These are phyloP conservation scores for Asteroscopus sphinx DNA, from an alignment of 2,888 invertebrate species.

Conservation along the genomic window DNA sequence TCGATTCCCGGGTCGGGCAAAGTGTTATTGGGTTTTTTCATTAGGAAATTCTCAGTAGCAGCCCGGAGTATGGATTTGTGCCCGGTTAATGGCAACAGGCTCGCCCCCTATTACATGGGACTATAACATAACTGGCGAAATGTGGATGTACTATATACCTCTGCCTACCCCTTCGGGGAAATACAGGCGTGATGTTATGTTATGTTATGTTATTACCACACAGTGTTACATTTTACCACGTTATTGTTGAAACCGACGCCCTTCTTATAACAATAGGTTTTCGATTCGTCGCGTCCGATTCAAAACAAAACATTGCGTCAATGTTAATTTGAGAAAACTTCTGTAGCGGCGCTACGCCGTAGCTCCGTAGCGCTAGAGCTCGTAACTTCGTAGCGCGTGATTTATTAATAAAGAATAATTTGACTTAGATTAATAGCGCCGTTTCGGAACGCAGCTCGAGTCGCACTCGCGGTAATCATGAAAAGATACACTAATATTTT, in stretches of 20 bases:
- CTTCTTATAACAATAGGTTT: conserved; percentile 8
- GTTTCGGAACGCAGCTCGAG: conserved; percentile 22
- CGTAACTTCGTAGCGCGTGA: conserved; percentile 46
- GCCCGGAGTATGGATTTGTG: too few species aligned
- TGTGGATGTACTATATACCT: too few species aligned
- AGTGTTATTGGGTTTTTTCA: too few species aligned
- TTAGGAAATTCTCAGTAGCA: too few species aligned
- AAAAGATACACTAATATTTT: conserved; percentile 1
- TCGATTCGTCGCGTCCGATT: conserved; percentile 4
- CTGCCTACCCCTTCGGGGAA: too few species aligned
- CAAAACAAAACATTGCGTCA: conserved; percentile 18
- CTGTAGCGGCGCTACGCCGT: conserved; percentile 18
- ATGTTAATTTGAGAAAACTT: conserved; percentile 18
- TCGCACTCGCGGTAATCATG: conserved; percentile 36
- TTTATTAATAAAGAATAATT: conserved; percentile 79
- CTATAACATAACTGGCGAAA: too few species aligned
- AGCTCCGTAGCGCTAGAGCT: conserved; percentile 42
- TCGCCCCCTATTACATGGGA: too few species aligned
- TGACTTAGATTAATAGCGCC: conserved; percentile 76
- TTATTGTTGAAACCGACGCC: not conserved
- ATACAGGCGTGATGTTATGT: too few species aligned
- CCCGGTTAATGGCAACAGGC: too few species aligned
- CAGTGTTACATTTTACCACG: not conserved
- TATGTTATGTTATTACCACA: not conserved
- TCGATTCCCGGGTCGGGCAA: too few species aligned